A percentile compares a stretch with the other conserved stretches of the same genome.
Conservation (phyloP, 2,888 invertebrate genomes). For the Scaptomyza polygonia region DNA sequence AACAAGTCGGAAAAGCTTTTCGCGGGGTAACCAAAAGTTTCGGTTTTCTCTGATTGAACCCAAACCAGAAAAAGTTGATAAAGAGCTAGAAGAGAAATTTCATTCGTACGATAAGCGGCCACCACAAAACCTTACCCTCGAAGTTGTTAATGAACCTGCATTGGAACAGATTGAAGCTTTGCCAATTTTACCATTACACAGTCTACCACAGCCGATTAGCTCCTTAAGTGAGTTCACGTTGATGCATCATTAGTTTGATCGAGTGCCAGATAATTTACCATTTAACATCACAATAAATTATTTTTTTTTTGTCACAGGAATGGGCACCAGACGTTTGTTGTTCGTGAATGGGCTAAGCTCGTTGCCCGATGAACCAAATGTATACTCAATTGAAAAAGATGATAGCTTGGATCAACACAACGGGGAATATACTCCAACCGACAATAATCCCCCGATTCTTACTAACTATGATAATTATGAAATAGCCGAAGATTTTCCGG, state of each 20-base stretch:
- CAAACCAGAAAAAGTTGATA: slow-evolving; percentile 78
- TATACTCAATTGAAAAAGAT: slow-evolving; percentile 71
- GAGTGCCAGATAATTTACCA: slow-evolving; percentile 48
- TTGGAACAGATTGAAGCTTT: slow-evolving; percentile 56
- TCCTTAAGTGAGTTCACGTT: slow-evolving; percentile 24
- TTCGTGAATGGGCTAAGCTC: slow-evolving; percentile 75
- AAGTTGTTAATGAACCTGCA: slow-evolving; percentile 83
- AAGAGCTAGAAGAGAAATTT: slow-evolving; percentile 81
- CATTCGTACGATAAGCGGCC: slow-evolving; percentile 81
- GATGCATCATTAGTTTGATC: slow-evolving; percentile 44
- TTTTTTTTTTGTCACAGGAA: slow-evolving; percentile 46
- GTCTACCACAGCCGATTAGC: slow-evolving; percentile 18
- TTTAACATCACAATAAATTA: slow-evolving; percentile 40
- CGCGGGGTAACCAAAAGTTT: slow-evolving; percentile 84
- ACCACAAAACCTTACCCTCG: slow-evolving; percentile 83
- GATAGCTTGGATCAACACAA: slow-evolving; percentile 64
- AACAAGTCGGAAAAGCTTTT: slow-evolving; percentile 89
- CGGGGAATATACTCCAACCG: slow-evolving; percentile 78
- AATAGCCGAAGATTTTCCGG: slow-evolving; percentile 84
- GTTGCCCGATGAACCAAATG: slow-evolving; percentile 79
- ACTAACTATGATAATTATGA: slow-evolving; percentile 83
- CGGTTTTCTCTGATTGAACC: slow-evolving; percentile 81
- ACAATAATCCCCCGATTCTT: slow-evolving; percentile 82
- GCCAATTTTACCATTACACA: slow-evolving; percentile 53
- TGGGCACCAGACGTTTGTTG: slow-evolving; percentile 64